phyloP scores from a whole-genome alignment of 2,113 vertebrate genomes.

The Syrrhaptes paradoxus region DNA sequence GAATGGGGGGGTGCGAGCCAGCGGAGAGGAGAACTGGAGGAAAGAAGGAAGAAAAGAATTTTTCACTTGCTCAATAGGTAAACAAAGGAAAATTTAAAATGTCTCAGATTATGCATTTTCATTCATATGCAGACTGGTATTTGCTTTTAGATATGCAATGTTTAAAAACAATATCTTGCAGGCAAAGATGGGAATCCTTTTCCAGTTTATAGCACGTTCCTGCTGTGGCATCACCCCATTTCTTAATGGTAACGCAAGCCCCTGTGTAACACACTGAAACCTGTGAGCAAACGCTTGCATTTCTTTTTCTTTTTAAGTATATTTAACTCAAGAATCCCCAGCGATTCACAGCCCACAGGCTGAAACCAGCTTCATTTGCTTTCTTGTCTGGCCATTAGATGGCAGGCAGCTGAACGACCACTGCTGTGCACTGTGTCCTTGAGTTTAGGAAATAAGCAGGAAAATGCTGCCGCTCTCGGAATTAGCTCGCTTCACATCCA shows the following conservation, averaged over 20 bases:
- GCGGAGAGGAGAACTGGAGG: not conserved
- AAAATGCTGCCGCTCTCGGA: not conserved
- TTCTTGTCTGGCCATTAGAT: slow-evolving; percentile 45
- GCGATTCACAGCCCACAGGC: not conserved
- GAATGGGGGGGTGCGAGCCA: not conserved
- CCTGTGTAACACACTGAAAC: not conserved
- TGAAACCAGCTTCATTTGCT: not conserved
- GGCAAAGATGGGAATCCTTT: not conserved
- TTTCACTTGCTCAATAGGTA: not conserved
- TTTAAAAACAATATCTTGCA: not conserved
- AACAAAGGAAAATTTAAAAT: not conserved
- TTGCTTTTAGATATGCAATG: not conserved
- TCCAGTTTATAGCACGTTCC: not conserved
- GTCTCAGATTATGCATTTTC: not conserved
- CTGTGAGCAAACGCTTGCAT: not conserved
- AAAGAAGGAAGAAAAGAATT: not conserved
- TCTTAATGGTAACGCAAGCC: not conserved
- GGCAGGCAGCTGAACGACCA: slow-evolving; percentile 32
- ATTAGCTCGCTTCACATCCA: not conserved
- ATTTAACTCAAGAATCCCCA: not conserved
- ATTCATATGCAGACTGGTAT: not conserved
- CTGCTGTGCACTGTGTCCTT: not conserved
- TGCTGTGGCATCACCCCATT: not conserved
- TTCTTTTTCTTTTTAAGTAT: not conserved
- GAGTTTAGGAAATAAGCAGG: not conserved